Percentiles rank a stretch among this genome's conserved stretches.
phyloP scores from a whole-genome alignment of 2,888 invertebrate genomes.

The Cheilosia impressa region DNA sequence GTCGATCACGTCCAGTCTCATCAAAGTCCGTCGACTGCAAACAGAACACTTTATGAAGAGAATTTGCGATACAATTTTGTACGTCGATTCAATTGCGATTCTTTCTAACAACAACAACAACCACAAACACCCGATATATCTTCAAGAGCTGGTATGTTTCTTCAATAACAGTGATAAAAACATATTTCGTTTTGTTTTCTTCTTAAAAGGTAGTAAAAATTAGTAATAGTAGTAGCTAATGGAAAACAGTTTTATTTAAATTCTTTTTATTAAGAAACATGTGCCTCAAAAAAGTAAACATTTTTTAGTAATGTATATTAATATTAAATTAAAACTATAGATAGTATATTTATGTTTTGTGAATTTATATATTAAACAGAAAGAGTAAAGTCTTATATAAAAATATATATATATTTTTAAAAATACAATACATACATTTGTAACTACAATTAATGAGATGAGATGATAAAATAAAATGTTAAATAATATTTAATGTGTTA shows the following conservation, averaged over 20 bases:
- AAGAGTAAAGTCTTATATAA: conserved; percentile 50
- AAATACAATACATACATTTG: conserved; percentile 12
- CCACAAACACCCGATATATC: conserved; percentile 20
- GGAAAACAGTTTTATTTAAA: conserved; percentile 3
- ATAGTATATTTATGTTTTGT: conserved; percentile 62
- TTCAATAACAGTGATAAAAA: conserved; percentile 54
- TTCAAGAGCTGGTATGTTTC: conserved; percentile 45
- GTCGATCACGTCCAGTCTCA: conserved; percentile 81
- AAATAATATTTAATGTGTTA: conserved; percentile 18
- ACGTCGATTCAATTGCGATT: conserved; percentile 35
- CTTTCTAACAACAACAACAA: conserved; percentile 6
- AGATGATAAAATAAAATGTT: conserved; percentile 14
- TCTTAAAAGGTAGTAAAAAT: conserved; percentile 16
- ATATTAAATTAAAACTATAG: conserved; percentile 29
- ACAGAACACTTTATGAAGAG: conserved; percentile 82
- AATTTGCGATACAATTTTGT: conserved; percentile 45
- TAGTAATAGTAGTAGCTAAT: conserved; percentile 2
- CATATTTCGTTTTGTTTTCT: conserved; percentile 26
- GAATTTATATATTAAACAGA: conserved; percentile 47
- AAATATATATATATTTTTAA: conserved; percentile 31
- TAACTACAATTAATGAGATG: not conserved
- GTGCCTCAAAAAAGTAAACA: conserved; percentile 69
- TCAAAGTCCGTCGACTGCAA: conserved; percentile 80
- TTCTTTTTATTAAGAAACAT: conserved; percentile 68
- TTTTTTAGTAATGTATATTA: conserved; percentile 35